Evolutionary conservation across 2,888 invertebrate species (phyloP).

Genomic region (Apamea crenata): DNA sequence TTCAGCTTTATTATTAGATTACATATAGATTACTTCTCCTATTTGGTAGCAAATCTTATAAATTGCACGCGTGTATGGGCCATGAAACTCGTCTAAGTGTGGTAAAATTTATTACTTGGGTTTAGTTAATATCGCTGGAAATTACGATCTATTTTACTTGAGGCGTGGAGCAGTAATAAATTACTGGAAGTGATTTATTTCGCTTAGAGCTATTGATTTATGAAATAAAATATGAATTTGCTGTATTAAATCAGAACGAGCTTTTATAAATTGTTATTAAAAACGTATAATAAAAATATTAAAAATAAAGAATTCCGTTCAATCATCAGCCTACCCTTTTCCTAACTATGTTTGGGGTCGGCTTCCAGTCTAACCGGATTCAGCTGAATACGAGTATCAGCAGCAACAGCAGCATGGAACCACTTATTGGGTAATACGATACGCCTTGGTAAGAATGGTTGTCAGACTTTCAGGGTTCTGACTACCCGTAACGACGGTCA

Average conservation of each 20-base stretch:
- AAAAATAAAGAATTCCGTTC: neutral
- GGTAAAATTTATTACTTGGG: constrained; percentile 59
- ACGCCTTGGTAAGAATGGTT: no score
- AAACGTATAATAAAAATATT: neutral
- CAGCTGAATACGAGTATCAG: no score
- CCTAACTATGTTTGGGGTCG: no score
- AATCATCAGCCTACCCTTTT: no score
- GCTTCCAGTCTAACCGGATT: no score
- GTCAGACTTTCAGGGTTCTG: no score
- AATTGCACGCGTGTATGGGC: constrained; percentile 50
- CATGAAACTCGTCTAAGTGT: constrained; percentile 53
- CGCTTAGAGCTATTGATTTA: constrained; percentile 37
- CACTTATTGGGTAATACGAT: no score
- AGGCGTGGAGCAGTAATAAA: constrained; percentile 51
- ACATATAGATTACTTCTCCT: constrained; percentile 33
- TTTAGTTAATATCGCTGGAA: constrained; percentile 47
- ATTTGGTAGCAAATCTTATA: constrained; percentile 56
- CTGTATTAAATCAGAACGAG: constrained; percentile 31
- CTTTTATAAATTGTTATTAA: neutral
- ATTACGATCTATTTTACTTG: constrained; percentile 47
- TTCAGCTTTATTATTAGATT: neutral
- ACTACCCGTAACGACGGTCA: no score
- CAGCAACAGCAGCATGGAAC: no score
- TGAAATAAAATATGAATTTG: constrained; percentile 37
- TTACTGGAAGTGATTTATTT: constrained; percentile 47